Conservation (phyloP, 2,113 vertebrate species). For the Colaptes auratus region DNA sequence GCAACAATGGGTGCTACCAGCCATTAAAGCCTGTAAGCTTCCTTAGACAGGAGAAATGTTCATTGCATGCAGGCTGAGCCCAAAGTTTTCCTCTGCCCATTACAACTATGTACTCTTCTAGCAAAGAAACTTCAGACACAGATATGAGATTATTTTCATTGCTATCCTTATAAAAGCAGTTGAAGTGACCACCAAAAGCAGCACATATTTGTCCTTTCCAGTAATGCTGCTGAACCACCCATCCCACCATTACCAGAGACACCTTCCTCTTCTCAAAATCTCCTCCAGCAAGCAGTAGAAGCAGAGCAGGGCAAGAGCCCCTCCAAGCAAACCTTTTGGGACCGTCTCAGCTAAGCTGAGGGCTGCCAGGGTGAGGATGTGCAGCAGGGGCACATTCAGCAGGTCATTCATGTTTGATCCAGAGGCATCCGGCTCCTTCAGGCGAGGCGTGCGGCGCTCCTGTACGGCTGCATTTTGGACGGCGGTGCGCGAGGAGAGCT, state of each 20-base stretch:
- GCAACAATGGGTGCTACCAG: not conserved
- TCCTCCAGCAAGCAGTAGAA: not conserved
- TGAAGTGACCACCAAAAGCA: not conserved
- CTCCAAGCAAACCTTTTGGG: slow-evolving; percentile 86
- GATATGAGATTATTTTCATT: not conserved
- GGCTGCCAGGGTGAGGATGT: slow-evolving; percentile 78
- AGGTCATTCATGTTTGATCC: slow-evolving; percentile 85
- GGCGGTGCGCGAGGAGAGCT: slow-evolving; percentile 44
- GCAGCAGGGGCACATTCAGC: slow-evolving; percentile 77
- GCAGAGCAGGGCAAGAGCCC: not conserved
- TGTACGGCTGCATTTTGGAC: slow-evolving; percentile 74
- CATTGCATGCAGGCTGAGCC: not conserved
- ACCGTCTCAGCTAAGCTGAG: slow-evolving; percentile 78
- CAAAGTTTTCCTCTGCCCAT: not conserved
- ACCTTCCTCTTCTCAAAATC: not conserved
- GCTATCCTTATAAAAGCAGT: not conserved
- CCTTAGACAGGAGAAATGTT: not conserved
- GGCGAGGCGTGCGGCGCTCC: slow-evolving; percentile 60
- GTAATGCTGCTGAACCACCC: not conserved
- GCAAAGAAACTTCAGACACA: not conserved
- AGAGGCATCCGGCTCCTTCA: slow-evolving; percentile 61
- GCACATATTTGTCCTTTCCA: not conserved
- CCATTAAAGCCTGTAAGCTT: not conserved
- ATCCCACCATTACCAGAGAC: not conserved
- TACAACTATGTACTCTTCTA: not conserved